phyloP scores from a whole-genome alignment of 1,140 invertebrate species.

The Bombus consobrinus region DNA sequence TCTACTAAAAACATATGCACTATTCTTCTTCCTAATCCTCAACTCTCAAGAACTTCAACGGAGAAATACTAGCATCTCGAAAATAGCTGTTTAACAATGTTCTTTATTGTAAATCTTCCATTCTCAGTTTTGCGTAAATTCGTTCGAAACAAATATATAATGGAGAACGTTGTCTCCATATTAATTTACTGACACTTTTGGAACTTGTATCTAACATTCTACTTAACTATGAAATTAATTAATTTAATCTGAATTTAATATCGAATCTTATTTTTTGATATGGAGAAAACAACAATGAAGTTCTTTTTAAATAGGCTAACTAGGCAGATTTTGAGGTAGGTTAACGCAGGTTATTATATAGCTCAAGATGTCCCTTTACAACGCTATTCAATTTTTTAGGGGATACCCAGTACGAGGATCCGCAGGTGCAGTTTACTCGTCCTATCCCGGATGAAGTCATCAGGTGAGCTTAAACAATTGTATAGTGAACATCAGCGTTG shows the following conservation, averaged over 20 bases:
- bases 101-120: not conserved
- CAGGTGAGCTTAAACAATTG: constrained; percentile 67
- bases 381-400: constrained; percentile 59
- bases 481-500: not conserved
- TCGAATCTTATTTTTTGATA: not conserved
- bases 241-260: constrained; percentile 15
- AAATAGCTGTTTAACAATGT: constrained; percentile 7
- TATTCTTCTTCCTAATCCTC: not conserved
- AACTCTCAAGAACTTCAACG: not conserved
- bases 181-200: not conserved
- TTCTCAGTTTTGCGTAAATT: not conserved
- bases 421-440: constrained; percentile 61
- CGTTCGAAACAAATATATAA: not conserved
- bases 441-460: constrained; percentile 73
- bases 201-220: not conserved
- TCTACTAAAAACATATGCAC: constrained; percentile 8
- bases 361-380: constrained; percentile 25
- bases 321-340: not conserved
- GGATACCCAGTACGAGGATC: constrained; percentile 70
- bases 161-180: not conserved
- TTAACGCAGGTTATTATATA: not conserved
- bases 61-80: not conserved
- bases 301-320: not conserved
- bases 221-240: constrained; percentile 6
- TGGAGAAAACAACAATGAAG: not conserved